phyloP scores from a whole-genome alignment of 2,888 invertebrate genomes.

The Baccha elongata region DNA sequence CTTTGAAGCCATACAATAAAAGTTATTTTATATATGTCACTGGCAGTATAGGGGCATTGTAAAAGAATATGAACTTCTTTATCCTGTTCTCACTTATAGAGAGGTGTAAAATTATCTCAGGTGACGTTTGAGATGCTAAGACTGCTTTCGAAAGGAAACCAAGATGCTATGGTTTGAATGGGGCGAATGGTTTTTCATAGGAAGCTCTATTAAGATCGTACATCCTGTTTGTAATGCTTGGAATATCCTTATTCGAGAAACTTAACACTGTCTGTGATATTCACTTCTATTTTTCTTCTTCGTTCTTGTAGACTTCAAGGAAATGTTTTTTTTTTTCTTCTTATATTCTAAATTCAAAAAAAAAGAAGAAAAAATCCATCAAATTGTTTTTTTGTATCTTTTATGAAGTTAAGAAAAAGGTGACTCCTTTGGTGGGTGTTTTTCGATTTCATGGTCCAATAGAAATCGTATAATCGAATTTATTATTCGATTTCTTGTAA shows the following conservation, averaged over 20 bases:
- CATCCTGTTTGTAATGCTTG: conserved; percentile 10
- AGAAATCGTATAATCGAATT: conserved; percentile 65
- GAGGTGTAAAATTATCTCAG: conserved; percentile 23
- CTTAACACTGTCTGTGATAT: conserved; percentile 6
- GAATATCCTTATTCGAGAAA: conserved; percentile 7
- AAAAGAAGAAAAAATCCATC: conserved; percentile 13
- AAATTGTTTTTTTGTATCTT: not conserved
- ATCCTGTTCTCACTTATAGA: not conserved
- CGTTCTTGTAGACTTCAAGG: not conserved
- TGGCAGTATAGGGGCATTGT: conserved; percentile 21
- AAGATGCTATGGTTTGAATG: conserved; percentile 6
- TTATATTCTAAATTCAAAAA: conserved; percentile 15
- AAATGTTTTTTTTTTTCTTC: not conserved
- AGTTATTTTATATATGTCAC: conserved; percentile 38
- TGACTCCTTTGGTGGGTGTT: conserved; percentile 11
- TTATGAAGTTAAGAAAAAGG: not conserved
- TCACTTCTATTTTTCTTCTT: conserved; percentile 7
- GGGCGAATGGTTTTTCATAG: not conserved
- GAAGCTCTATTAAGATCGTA: conserved; percentile 12
- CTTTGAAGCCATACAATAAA: conserved; percentile 59
- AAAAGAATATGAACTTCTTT: conserved; percentile 12
- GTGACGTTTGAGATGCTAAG: not conserved
- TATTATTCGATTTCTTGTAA: conserved; percentile 46
- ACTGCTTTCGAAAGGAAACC: not conserved
- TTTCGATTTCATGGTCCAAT: conserved; percentile 70